Conservation (phyloP, 2,797 vertebrate species). For the Anomalospiza imberbis region DNA sequence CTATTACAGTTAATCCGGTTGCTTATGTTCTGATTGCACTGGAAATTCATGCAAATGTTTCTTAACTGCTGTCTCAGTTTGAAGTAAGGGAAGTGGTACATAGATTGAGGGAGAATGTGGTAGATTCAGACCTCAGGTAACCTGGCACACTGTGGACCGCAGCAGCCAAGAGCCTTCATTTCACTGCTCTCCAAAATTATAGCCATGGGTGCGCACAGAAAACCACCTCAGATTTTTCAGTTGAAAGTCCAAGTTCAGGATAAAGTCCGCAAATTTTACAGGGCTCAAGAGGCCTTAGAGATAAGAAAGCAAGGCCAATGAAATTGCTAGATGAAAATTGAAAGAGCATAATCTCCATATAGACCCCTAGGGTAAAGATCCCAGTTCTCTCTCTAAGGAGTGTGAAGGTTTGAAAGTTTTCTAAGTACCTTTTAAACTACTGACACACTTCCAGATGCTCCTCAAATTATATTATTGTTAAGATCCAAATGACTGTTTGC, state of each 20-base stretch:
- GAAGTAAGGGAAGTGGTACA: neutral
- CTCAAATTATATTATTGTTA: neutral
- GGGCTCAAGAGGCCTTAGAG: neutral
- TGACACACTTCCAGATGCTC: neutral
- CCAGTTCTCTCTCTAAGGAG: neutral
- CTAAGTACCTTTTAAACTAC: neutral
- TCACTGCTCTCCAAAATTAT: neutral
- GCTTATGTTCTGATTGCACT: neutral
- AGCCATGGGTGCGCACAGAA: neutral
- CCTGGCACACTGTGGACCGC: rapidly evolving
- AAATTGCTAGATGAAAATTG: neutral
- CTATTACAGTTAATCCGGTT: neutral
- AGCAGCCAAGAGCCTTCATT: neutral
- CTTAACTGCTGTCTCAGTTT: neutral
- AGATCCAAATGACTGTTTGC: neutral
- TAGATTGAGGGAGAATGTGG: rapidly evolving
- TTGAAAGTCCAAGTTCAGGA: neutral
- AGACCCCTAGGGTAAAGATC: neutral
- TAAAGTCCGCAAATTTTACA: neutral
- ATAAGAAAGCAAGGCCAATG: neutral
- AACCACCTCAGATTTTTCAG: neutral
- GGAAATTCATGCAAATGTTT: neutral
- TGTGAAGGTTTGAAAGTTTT: neutral
- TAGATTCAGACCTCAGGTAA: neutral
- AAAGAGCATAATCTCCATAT: neutral